Base-by-base conservation (phyloP, 2,888 invertebrate species). In the Nymphalis polychloros region DNA sequence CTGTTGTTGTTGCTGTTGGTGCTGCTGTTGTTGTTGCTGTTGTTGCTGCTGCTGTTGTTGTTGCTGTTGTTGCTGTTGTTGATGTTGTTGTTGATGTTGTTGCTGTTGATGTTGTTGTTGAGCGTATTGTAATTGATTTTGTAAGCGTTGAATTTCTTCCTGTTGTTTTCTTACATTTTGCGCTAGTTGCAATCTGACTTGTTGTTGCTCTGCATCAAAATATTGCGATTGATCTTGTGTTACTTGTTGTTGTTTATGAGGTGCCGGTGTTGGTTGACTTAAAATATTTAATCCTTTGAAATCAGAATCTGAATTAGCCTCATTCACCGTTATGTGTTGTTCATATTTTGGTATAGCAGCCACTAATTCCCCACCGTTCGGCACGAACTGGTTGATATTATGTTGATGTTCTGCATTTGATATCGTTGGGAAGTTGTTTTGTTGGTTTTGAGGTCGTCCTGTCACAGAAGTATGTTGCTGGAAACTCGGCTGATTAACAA, bases 301-400 rank as follows among this genome's bases (percentile, higher is more conserved):
- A 72, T 83, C 80, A 23, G 85, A 76, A 78, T 85, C 79, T 63
- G 77, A 73, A 59, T 85, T 84, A 62, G 89, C 83, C 57, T 86
- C 88, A 76, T 89, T 87, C n/a, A 94, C 92, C 17, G 95, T 94
- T 72, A 95, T 94, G 76, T 97, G 97, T 76, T 97, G 96, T 85
- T 97, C 97, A 74, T 94, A 95, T 88, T 96, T 96, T 8, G 97
- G 95, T 68, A 97, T 94, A 20, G 97, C 95, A 66, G 95, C 95
- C 23, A 96, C 94, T 52, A 97, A 90, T 86, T 97, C 96, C 0
- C 96, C 96, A 49, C 94, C 95, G 1, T 95, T 93, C 49, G 94
- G 94, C 27, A 94, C 87, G 70, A 94, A 85, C 41, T 93, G 90
- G 8, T 87, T 86, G 63, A 93, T 79, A 72, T 90, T 86, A 80